Conservation (phyloP, 2,888 invertebrate species). For the Nemotelus pantherinus region DNA sequence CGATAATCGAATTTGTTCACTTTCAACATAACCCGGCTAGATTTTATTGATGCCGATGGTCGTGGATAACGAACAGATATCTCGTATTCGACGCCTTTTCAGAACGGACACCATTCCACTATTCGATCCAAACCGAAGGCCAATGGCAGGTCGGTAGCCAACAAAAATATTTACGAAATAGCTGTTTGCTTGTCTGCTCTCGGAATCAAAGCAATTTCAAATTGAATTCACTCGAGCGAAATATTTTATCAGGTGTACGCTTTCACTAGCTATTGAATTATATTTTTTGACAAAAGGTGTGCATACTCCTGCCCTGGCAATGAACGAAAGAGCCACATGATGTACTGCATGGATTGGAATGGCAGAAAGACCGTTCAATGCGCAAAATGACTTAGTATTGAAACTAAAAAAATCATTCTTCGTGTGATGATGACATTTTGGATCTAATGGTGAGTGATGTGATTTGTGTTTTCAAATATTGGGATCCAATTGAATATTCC, state of each 20-base stretch:
- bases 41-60: background rate
- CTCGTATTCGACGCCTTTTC: background rate
- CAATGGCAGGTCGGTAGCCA: background rate
- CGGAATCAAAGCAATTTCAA: slow-evolving; percentile 32
- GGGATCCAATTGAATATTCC: no score
- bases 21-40: slow-evolving; percentile 4
- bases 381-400: no score
- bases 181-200: slow-evolving; percentile 27
- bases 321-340: no score
- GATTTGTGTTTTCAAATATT: no score
- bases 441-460: no score
- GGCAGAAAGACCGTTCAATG: no score
- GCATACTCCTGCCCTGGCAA: no score
- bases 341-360: no score
- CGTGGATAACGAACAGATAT: no score
- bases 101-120: background rate
- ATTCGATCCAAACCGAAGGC: background rate
- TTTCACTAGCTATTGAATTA: background rate
- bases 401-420: no score
- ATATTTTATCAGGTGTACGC: slow-evolving; percentile 35
- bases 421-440: no score
- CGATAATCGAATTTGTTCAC: slow-evolving; percentile 30
- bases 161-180: slow-evolving; percentile 17
- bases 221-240: slow-evolving; percentile 27
- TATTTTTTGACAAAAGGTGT: background rate